These are phyloP conservation scores for Cololabis saira DNA, from an alignment of 2,113 vertebrate species.

Conservation along the genomic window DNA sequence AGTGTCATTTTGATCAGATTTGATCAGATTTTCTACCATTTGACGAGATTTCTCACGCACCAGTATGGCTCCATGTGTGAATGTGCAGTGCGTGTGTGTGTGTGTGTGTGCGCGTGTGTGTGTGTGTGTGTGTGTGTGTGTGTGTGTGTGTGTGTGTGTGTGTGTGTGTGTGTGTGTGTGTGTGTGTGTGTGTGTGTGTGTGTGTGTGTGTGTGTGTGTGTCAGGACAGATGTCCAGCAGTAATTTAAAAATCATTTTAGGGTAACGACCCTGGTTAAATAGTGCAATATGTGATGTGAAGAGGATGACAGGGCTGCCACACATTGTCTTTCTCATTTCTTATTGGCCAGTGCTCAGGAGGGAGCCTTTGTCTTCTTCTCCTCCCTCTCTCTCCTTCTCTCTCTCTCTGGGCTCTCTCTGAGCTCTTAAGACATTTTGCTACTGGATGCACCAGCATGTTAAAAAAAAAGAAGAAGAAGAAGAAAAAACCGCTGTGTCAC, in stretches of 20 bases:
- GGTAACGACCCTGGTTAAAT: conserved; percentile 17
- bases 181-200: too few species aligned
- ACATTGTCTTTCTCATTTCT: conserved; percentile 24
- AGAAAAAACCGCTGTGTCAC: conserved; percentile 65
- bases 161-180: too few species aligned
- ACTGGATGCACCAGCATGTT: conserved; percentile 31
- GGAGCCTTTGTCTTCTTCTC: conserved; percentile 41
- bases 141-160: too few species aligned
- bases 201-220: conserved; percentile 5
- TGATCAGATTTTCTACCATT: conserved; percentile 15
- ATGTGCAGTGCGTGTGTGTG: conserved; percentile 3
- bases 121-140: too few species aligned
- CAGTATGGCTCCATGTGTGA: neutral
- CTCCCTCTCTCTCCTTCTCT: neutral
- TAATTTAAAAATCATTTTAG: conserved; percentile 29
- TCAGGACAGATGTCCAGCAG: conserved; percentile 5
- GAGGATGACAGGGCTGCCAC: conserved; percentile 32
- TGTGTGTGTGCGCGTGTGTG: too few species aligned
- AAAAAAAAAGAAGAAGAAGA: conserved; percentile 23
- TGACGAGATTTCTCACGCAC: neutral
- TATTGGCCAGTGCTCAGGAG: conserved; percentile 29
- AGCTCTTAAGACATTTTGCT: conserved; percentile 36
- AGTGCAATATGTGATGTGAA: conserved; percentile 18
- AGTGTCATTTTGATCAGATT: conserved; percentile 78
- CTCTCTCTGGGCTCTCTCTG: neutral